phyloP scores from a whole-genome alignment of 2,888 invertebrate genomes.

The Exephanes ischioxanthus region DNA sequence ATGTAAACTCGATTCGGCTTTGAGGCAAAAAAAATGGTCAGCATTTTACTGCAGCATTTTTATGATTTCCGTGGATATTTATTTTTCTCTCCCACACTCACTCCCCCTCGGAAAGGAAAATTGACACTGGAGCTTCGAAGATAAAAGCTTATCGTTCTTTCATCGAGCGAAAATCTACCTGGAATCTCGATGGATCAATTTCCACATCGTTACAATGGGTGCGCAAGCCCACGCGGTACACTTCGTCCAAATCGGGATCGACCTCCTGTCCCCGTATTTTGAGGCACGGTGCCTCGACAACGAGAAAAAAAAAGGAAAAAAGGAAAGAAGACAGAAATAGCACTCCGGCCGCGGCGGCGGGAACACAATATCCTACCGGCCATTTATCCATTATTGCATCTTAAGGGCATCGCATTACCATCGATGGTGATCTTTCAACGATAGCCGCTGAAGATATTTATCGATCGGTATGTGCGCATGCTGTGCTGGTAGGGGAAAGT shows the following conservation, averaged over 20 bases:
- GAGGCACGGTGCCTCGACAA: conserved; percentile 47
- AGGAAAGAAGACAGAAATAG: conserved; percentile 29
- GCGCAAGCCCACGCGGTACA: conserved; percentile 79
- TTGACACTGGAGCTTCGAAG: not conserved
- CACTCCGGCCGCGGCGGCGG: conserved; percentile 19
- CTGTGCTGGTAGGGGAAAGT: not conserved
- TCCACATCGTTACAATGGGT: conserved; percentile 38
- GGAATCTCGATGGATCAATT: conserved; percentile 57
- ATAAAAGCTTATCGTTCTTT: not conserved
- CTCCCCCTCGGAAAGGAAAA: too few relatives aligned
- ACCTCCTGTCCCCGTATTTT: conserved; percentile 79
- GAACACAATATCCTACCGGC: conserved; percentile 59
- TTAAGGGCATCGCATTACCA: conserved; percentile 78
- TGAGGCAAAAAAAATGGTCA: too few relatives aligned
- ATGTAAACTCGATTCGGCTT: too few relatives aligned
- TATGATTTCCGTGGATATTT: too few relatives aligned
- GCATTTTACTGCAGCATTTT: too few relatives aligned
- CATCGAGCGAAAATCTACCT: conserved; percentile 25
- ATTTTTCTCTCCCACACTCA: too few relatives aligned
- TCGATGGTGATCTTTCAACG: conserved; percentile 65
- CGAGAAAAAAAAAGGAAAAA: conserved; percentile 28
- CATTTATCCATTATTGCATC: conserved; percentile 77
- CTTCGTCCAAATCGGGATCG: conserved; percentile 79
- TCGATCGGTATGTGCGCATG: conserved; percentile 56
- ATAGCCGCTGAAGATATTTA: conserved; percentile 65